phyloP scores from a whole-genome alignment of 2,888 invertebrate genomes.

The Spisula subtruncata region DNA sequence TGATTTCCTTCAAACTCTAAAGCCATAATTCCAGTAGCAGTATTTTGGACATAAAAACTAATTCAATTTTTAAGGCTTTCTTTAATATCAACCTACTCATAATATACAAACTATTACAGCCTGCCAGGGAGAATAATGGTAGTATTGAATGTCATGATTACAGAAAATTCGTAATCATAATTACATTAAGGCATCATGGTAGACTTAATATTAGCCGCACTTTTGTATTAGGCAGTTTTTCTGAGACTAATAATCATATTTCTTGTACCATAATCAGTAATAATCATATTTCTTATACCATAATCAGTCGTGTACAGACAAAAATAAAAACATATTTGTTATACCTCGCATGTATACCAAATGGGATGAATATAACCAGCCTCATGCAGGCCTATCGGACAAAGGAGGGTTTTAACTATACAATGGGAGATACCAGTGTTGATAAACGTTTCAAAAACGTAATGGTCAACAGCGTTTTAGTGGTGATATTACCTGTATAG shows the following conservation, averaged over 20 bases:
- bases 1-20: no score
- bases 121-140: background rate
- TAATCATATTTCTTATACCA: background rate
- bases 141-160: slow-evolving; percentile 1
- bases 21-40: no score
- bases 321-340: background rate
- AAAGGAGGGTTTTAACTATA: no score
- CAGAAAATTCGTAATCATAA: background rate
- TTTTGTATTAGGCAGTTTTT: background rate
- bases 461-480: no score
- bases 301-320: background rate
- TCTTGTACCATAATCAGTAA: background rate
- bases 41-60: background rate
- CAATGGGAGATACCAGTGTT: no score
- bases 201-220: background rate
- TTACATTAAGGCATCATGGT: background rate
- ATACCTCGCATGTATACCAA: background rate
- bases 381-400: no score
- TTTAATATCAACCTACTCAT: background rate
- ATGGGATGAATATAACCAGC: no score
- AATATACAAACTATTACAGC: background rate
- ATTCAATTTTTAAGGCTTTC: slow-evolving; percentile 11
- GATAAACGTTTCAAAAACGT: no score
- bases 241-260: background rate
- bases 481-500: no score